These are phyloP conservation scores for Leuciscus idus DNA, from an alignment of 2,113 vertebrate species.

Conservation along the genomic window DNA sequence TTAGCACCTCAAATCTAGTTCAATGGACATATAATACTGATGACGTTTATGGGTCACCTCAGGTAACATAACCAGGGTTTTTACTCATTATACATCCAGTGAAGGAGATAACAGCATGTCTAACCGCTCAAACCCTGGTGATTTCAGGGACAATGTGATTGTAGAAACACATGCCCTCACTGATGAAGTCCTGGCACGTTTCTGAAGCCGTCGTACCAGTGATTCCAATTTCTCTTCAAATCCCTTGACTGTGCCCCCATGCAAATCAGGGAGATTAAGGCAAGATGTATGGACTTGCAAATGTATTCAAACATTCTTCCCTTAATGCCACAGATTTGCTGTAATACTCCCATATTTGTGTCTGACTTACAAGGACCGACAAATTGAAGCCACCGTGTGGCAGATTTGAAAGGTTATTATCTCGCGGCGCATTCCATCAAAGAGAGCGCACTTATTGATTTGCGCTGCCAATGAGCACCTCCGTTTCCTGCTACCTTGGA, in stretches of 20 bases:
- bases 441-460: slow-evolving; percentile 57
- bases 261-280: slow-evolving; percentile 55
- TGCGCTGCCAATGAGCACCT: slow-evolving; percentile 39
- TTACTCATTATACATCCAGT: background rate
- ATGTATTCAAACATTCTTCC: slow-evolving; percentile 40
- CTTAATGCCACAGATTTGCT: slow-evolving; percentile 54
- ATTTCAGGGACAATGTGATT: no score
- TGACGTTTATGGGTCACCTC: background rate
- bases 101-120: background rate
- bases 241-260: slow-evolving; percentile 49
- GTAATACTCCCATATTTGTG: slow-evolving; percentile 52
- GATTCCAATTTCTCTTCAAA: slow-evolving; percentile 55
- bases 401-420: slow-evolving; percentile 57
- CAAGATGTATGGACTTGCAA: slow-evolving; percentile 48
- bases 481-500: slow-evolving; percentile 55
- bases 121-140: background rate
- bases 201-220: slow-evolving; percentile 12
- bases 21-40: background rate
- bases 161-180: background rate
- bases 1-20: background rate
- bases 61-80: background rate
- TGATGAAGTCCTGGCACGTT: slow-evolving; percentile 45
- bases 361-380: slow-evolving; percentile 49
- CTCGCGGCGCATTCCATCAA: slow-evolving; percentile 37
- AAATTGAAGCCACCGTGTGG: slow-evolving; percentile 50